A percentile compares a stretch with the other conserved stretches of the same genome.
Conservation (phyloP, 2,888 invertebrate species). For the Flexamia atlantica region DNA sequence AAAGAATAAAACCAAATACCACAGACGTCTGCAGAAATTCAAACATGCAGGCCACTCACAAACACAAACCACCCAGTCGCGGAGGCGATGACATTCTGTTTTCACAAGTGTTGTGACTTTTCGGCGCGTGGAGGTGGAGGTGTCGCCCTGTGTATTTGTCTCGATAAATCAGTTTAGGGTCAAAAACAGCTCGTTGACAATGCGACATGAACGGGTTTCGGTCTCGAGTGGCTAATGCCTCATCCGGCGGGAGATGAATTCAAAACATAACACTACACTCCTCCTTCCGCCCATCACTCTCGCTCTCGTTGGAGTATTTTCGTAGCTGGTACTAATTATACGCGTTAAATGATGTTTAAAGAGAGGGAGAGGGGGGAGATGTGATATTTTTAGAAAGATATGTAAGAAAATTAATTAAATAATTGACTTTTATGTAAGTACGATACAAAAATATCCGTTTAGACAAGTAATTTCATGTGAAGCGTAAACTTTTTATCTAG, state of each 20-base stretch:
- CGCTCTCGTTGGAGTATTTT: slow-evolving; percentile 9
- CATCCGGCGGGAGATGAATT: slow-evolving; percentile 30
- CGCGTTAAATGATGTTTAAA: neutral
- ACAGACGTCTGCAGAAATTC: no score
- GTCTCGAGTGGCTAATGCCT: neutral
- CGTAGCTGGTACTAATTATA: slow-evolving; percentile 7
- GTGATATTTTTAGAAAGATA: neutral
- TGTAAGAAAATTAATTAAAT: no score
- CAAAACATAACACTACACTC: slow-evolving; percentile 15
- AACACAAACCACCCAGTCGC: neutral
- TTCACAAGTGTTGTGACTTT: slow-evolving; percentile 2
- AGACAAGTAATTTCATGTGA: no score
- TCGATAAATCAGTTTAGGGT: slow-evolving; percentile 39
- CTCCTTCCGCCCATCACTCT: slow-evolving; percentile 18
- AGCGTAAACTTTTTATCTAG: no score
- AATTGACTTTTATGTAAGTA: no score
- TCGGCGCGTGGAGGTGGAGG: no score
- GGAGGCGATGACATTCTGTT: slow-evolving; percentile 19
- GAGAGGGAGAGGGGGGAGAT: neutral
- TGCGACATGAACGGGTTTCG: neutral
- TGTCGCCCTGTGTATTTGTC: neutral
- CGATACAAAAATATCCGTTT: no score
- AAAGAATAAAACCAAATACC: no score
- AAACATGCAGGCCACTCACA: no score
- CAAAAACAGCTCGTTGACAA: slow-evolving; percentile 13